Base-by-base conservation (phyloP, 1,140 invertebrate species). In the Lordiphosa stackelbergi region DNA sequence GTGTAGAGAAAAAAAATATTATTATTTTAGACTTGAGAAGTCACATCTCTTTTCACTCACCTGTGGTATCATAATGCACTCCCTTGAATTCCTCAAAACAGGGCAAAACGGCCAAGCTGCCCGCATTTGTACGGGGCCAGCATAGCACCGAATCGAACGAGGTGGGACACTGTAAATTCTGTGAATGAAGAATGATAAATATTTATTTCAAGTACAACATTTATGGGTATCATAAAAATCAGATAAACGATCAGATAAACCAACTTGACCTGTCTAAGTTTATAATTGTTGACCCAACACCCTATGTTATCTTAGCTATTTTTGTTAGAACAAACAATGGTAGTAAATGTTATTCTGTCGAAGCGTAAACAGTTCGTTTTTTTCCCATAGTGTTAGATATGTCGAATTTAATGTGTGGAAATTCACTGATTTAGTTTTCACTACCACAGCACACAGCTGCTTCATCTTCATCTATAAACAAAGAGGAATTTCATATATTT, bases 61-160 rank as follows among this genome's bases (percentile, higher is more conserved):
- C 90, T 70, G 90, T 91, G 43, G 90, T 90, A 78, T 95, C 93
- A 69, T 95, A 95, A 43, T 90, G 90, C 16, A 96, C 91, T 41
- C 93, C 93, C 59, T 94, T 92, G 51, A 96, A 90, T 69, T 94
- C 91, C 8, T 91, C 90, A 55, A 96, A 93, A 72, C 95, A 96
- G 2, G 92, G 91, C 51, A 94, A 88, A 0, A 90, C 74, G 1
- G 92, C 92, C 16, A 91, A 64, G 0, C 89, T 90, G 11, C 92
- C 91, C 36, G 91, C 90, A 0, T 88, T 89, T 2, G 94, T 94
- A 1, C 90, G 88, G 0, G 93, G 93, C 95, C 95, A 96, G 77
- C 95, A 96, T 1, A 94, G 88, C 2, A 95, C 81, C 3, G 90
- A 90, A 87, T 96, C 95, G 88, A 91, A 95, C 38, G 90, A 90